Conservation (phyloP, 2,797 vertebrate species). For the Aythya fuligula region DNA sequence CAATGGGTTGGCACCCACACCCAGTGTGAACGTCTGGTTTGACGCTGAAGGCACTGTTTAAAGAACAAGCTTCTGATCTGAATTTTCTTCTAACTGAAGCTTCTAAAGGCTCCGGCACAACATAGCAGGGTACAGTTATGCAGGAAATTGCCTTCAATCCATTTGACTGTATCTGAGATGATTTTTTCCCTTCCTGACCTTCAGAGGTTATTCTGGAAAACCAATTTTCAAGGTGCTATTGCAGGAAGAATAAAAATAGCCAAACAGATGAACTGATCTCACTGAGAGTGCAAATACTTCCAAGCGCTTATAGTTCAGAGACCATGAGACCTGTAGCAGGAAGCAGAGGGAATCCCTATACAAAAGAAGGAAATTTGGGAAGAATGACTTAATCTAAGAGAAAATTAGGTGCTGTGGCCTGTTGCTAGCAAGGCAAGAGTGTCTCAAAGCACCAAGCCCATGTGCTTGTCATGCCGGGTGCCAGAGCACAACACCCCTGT, state of each 20-base stretch:
- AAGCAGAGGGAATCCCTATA: slow-evolving; percentile 62
- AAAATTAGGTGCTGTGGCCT: slow-evolving; percentile 25
- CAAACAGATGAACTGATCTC: not conserved
- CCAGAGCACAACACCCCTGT: fast-evolving
- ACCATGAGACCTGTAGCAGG: slow-evolving; percentile 17
- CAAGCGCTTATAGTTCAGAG: not conserved
- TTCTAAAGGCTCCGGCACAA: not conserved
- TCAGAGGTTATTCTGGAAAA: slow-evolving; percentile 17
- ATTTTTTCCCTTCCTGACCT: slow-evolving; percentile 17
- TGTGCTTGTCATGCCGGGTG: fast-evolving
- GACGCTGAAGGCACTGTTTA: not conserved
- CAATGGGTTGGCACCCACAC: not conserved
- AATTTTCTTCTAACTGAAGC: not conserved
- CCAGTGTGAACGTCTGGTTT: not conserved
- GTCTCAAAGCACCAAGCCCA: not conserved
- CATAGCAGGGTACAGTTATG: not conserved
- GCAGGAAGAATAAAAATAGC: slow-evolving; percentile 41
- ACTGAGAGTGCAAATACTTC: not conserved
- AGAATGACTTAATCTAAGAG: slow-evolving; percentile 57
- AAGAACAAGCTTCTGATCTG: not conserved
- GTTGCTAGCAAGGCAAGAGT: not conserved
- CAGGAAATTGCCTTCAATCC: not conserved
- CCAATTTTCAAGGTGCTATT: not conserved
- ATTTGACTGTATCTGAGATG: not conserved
- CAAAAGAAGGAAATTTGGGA: slow-evolving; percentile 76